phyloP scores from a whole-genome alignment of 2,797 vertebrate genomes.

The Cossypha heuglini region DNA sequence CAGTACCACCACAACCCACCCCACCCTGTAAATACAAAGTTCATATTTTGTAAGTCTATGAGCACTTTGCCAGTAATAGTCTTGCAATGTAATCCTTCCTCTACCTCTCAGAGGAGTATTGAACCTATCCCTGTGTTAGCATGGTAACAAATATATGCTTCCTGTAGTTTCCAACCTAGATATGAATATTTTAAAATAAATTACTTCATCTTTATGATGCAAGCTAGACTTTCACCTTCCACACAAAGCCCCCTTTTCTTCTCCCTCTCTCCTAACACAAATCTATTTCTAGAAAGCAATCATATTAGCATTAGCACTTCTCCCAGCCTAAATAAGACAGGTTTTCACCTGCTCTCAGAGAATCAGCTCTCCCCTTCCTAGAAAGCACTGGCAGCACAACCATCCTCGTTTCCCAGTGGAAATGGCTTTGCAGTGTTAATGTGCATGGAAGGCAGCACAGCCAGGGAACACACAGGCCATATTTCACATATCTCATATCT shows the following conservation, averaged over 20 bases:
- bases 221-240: background rate
- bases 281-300: background rate
- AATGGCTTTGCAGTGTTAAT: background rate
- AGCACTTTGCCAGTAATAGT: background rate
- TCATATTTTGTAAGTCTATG: background rate
- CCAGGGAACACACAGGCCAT: accelerated
- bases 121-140: background rate
- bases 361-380: background rate
- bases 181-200: background rate
- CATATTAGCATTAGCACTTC: background rate
- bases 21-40: accelerated
- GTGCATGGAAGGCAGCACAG: background rate
- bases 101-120: background rate
- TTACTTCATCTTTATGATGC: background rate
- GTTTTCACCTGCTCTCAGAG: background rate
- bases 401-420: background rate
- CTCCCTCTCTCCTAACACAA: background rate
- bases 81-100: background rate
- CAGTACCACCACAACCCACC: accelerated
- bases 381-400: background rate
- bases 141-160: background rate
- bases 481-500: background rate
- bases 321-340: background rate
- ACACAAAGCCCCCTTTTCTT: background rate
- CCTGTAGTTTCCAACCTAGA: background rate